These are phyloP conservation scores for Ursus arctos DNA, from an alignment of 2,113 vertebrate species.

Conservation along the genomic window DNA sequence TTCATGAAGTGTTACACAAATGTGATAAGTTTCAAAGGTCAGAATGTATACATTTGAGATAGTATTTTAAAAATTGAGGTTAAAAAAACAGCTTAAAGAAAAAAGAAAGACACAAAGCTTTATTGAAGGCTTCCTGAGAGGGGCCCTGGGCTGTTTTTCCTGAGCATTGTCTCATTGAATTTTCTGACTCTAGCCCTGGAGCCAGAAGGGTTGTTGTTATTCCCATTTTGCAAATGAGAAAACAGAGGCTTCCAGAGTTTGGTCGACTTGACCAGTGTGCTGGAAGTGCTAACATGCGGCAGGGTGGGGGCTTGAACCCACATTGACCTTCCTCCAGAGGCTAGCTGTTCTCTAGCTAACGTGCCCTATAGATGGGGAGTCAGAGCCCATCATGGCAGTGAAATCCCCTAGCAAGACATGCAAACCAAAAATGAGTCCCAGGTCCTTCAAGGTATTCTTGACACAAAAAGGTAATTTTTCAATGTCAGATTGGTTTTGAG, in stretches of 20 bases:
- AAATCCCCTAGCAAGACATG: background rate
- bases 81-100: background rate
- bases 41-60: background rate
- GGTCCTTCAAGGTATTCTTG: background rate
- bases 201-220: background rate
- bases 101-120: background rate
- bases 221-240: background rate
- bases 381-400: background rate
- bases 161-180: background rate
- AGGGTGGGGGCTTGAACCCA: background rate
- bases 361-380: background rate
- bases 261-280: background rate
- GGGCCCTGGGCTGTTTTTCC: background rate
- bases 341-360: background rate
- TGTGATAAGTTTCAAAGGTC: background rate
- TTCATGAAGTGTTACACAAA: background rate
- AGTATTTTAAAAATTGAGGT: background rate
- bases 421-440: background rate
- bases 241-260: background rate
- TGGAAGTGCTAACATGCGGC: background rate
- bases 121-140: background rate
- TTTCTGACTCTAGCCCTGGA: background rate
- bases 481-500: background rate
- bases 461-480: background rate
- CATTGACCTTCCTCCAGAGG: rapidly evolving